phyloP scores from a whole-genome alignment of 1,140 invertebrate species.

The Bombus confusus region DNA sequence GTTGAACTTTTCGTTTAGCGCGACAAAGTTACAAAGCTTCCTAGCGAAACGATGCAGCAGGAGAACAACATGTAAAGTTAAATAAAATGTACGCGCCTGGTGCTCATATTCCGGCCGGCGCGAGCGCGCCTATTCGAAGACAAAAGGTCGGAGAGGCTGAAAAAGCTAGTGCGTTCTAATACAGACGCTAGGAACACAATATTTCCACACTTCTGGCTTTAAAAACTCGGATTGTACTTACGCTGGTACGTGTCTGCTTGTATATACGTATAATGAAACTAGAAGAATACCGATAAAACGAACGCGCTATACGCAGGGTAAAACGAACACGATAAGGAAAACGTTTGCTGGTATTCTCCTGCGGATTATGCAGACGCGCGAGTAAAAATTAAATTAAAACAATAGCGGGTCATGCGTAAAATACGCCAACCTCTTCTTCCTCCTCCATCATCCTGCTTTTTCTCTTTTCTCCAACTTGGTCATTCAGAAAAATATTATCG shows the following conservation, averaged over 20 bases:
- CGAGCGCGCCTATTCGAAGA: neutral
- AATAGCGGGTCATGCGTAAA: neutral
- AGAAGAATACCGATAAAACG: conserved; percentile 9
- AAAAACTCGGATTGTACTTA: conserved; percentile 8
- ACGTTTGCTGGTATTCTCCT: conserved; percentile 39
- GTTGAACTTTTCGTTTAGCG: neutral
- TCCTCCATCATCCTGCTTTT: neutral
- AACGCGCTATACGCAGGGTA: neutral
- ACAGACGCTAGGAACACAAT: neutral
- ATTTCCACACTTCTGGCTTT: neutral
- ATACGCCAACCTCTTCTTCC: neutral
- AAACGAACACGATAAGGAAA: neutral
- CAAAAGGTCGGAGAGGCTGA: neutral
- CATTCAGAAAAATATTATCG: conserved; percentile 12
- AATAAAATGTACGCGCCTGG: neutral
- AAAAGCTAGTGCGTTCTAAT: neutral
- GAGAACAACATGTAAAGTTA: neutral
- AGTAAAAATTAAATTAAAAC: conserved; percentile 61
- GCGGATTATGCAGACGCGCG: conserved; percentile 32
- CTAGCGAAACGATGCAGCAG: neutral
- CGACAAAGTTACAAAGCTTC: neutral
- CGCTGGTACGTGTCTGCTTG: neutral
- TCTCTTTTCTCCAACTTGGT: neutral
- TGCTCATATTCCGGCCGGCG: neutral
- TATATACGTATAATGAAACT: neutral